These are phyloP conservation scores for Poicephalus meyeri DNA, from an alignment of 2,113 vertebrate genomes.

Conservation along the genomic window DNA sequence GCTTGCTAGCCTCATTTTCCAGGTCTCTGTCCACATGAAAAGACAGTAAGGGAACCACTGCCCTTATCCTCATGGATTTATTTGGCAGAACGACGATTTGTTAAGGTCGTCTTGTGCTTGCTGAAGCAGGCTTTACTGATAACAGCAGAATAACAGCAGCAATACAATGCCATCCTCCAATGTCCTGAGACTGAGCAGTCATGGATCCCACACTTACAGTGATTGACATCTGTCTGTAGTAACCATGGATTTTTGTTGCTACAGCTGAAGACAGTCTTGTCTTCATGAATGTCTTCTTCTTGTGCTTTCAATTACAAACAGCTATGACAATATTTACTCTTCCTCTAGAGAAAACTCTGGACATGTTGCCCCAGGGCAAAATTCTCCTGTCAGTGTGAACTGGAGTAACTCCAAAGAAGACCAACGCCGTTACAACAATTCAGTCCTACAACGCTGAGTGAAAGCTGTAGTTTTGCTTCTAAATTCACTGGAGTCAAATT, in stretches of 20 bases:
- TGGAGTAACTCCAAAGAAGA: constrained; percentile 17
- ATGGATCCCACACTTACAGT: neutral
- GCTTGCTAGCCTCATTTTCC: neutral
- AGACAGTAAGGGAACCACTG: neutral
- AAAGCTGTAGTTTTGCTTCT: constrained; percentile 6
- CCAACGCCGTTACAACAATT: neutral
- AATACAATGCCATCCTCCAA: neutral
- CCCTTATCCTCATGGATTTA: neutral
- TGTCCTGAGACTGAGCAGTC: neutral
- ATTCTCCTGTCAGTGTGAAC: constrained; percentile 10
- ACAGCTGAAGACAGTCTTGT: constrained; percentile 57
- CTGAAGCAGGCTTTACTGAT: neutral
- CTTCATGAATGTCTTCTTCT: constrained; percentile 6
- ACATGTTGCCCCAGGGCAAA: neutral
- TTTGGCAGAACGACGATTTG: neutral
- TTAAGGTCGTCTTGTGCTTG: neutral
- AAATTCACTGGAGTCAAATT: neutral
- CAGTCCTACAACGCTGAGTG: neutral
- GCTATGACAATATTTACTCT: constrained; percentile 60
- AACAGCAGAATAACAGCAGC: neutral
- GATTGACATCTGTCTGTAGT: neutral
- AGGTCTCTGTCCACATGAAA: neutral
- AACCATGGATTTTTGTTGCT: constrained; percentile 41
- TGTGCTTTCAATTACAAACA: constrained; percentile 50
- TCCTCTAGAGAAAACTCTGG: constrained; percentile 17